Percentiles rank a stretch among this genome's conserved stretches.
These are phyloP conservation scores for Poeciliopsis paucimaculata DNA, from an alignment of 2,797 vertebrate genomes.

Conservation along the genomic window DNA sequence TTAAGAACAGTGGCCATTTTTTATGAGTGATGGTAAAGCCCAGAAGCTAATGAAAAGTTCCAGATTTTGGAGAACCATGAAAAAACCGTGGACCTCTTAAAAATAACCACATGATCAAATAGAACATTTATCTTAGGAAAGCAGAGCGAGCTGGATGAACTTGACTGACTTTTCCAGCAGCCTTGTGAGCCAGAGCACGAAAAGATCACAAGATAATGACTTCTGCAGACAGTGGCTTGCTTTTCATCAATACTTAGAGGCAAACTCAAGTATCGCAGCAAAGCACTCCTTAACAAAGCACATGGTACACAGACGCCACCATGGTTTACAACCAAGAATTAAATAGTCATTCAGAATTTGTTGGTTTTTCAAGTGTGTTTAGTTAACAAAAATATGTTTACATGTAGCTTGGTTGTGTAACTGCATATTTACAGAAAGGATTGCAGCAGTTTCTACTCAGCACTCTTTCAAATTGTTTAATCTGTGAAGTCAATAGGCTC, in stretches of 20 bases:
- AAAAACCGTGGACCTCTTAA: slow-evolving; percentile 50
- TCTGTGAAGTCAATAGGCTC: slow-evolving; percentile 23
- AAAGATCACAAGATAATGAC: slow-evolving; percentile 68
- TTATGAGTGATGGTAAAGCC: slow-evolving; percentile 47
- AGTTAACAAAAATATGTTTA: slow-evolving; percentile 1
- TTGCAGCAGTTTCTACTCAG: background rate
- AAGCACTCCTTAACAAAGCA: slow-evolving; percentile 54
- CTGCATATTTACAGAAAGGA: background rate
- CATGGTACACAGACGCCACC: slow-evolving; percentile 40
- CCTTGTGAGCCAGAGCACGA: slow-evolving; percentile 43
- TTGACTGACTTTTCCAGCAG: slow-evolving; percentile 67
- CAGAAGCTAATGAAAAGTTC: slow-evolving; percentile 58
- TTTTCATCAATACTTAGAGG: slow-evolving; percentile 57
- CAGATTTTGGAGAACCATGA: slow-evolving; percentile 52
- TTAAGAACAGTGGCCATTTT: slow-evolving; percentile 44
- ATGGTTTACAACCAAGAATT: background rate
- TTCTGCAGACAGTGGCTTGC: slow-evolving; percentile 69
- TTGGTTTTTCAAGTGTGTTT: slow-evolving; percentile 12
- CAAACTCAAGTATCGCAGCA: slow-evolving; percentile 32
- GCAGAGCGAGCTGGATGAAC: slow-evolving; percentile 51
- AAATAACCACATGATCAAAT: slow-evolving; percentile 57
- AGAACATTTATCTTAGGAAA: slow-evolving; percentile 52
- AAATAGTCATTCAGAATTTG: slow-evolving; percentile 1
- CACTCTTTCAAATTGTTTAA: slow-evolving; percentile 2
- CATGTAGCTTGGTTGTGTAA: slow-evolving; percentile 8